Conservation (phyloP, 2,888 invertebrate species). For the Ceriagrion tenellum region DNA sequence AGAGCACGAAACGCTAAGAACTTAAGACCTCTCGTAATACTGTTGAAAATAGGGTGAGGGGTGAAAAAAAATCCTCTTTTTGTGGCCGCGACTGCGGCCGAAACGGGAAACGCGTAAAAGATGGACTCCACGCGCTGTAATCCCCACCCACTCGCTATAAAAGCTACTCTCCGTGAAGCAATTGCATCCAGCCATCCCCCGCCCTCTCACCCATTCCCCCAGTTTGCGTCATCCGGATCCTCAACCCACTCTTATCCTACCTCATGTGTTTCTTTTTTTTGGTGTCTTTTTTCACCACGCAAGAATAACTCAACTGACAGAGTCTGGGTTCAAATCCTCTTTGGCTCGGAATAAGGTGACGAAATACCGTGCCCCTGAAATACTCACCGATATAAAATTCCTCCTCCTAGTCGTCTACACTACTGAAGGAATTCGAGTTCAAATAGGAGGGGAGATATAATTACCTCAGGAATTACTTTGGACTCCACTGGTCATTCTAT, state of each 20-base stretch:
- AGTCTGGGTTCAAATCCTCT: no score
- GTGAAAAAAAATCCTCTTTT: background rate
- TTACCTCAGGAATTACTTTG: no score
- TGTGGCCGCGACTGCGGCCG: background rate
- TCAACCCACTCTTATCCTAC: background rate
- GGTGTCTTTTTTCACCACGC: background rate
- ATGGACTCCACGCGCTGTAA: background rate
- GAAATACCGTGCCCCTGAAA: no score
- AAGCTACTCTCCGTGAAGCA: background rate
- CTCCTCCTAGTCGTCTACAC: no score
- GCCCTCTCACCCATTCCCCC: background rate
- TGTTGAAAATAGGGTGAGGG: background rate
- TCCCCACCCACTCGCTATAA: background rate
- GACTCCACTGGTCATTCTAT: no score
- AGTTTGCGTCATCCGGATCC: background rate
- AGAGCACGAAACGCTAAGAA: background rate
- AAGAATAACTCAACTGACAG: no score
- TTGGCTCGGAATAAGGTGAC: no score
- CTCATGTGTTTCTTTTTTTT: background rate
- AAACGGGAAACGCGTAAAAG: background rate
- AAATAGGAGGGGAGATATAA: no score
- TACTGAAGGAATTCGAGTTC: no score
- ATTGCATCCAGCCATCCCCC: background rate
- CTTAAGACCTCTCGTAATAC: conserved; percentile 8
- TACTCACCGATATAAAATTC: no score